Base-by-base conservation (phyloP, 2,888 invertebrate genomes). In the Caenorhabditis doughertyi region DNA sequence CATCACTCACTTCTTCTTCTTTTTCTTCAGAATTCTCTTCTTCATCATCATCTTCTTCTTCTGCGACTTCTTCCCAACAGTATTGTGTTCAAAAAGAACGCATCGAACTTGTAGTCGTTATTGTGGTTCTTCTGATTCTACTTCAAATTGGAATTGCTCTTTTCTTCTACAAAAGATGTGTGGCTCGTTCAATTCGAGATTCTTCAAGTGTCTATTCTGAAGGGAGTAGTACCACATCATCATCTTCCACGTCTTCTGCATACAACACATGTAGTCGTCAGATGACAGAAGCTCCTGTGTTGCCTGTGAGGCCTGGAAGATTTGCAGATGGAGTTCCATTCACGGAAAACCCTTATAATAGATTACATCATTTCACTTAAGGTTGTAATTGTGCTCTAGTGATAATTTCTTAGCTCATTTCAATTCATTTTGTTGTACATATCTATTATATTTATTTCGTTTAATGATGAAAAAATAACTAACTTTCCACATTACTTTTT, bases 11-110 rank as follows among this genome's bases (percentile, higher is more conserved):
- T 58, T 62, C 44, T n/a, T n/a, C n/a, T n/a, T n/a, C n/a, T n/a
- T n/a, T n/a, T n/a, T n/a, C n/a, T 82, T 77, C 77, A 82, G 82
- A 82, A 73, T 82, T 77, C 68, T 65, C 81, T 23, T 56, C 49
- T 29, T 65, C 44, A n/a, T 70, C 58, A 42, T 32, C 72, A 18
- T 62, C 51, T 32, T 70, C 58, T 51, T 32, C 72, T 23, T 62
- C 51, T 32, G 64, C 67, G 44, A 60, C 77, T 8, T 56, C 76
- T 8, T 29, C 71, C 5, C 53, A 72, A 21, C 68, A 82, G 21
- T 82, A 65, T 25, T 82, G 82, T n/a, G 70, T 82, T 3, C 82
- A 73, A 32, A 65, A 68, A 56, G 44, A 65, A 13, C 68, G 70
- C 11, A 39, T 79, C 16, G 82, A 82, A 47, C 13, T 79, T n/a